Base-by-base conservation (phyloP, 2,797 vertebrate species). In the Esox masquinongy region DNA sequence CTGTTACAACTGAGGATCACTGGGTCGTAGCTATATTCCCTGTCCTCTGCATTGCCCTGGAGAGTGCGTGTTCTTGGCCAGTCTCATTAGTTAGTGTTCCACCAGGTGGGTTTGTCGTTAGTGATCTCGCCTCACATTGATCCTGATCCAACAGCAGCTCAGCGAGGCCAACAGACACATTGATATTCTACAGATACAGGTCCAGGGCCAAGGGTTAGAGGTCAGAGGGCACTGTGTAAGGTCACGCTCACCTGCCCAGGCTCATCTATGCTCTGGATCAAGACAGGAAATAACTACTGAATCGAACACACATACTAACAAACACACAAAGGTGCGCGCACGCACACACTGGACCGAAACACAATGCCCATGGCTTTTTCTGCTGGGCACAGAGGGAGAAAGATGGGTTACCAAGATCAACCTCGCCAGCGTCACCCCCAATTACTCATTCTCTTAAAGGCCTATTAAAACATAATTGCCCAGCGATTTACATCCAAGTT, bases 381-480 rank as follows among this genome's bases (percentile, higher is more conserved):
- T 79, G 79, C 67, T 24, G 86, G 90, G 82, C 82, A 87, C 88
- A 84, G 83, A 87, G 85, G 69, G 83, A 88, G 80, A 86, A 88
- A 89, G 92, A 89, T 89, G 88, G 91, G 88, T 90, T 89, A 91
- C 91, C 78, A 86, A 90, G 92, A 93, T 93, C 92, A 93, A 88
- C 92, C 88, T 88, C 84, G 86, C 86, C 81, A 90, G 88, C 92
- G 88, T 92, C 90, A 92, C 90, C 90, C 84, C 90, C 90, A 93
- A 94, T 94, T 93, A 94, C 90, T 94, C 93, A 94, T 94, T 94
- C 92, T 93, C 91, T 94, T 95, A 93, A 93, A 93, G 92, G 92
- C 87, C 91, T 91, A 94, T 94, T 94, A 94, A 93, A 94, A 93
- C 93, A 94, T 94, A 94, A 95, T 95, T 95, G 93, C 91, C 89